phyloP scores from a whole-genome alignment of 1,140 invertebrate genomes.

The Apis mellifera region Amel_HAv3.1 CM009935.2:6021501-6022000 shows the following conservation, averaged over 20 bases:
- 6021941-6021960: no score
- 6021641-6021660: neutral
- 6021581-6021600: slow-evolving; percentile 61
- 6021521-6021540: slow-evolving; percentile 56
- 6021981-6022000: no score
- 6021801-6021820: neutral
- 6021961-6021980: no score
- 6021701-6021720: slow-evolving; percentile 42
- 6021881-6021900: no score
- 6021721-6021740: slow-evolving; percentile 42
- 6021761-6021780: neutral
- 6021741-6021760: slow-evolving; percentile 5
- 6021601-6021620: slow-evolving; percentile 46
- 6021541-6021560: slow-evolving; percentile 49
- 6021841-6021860: no score
- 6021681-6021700: slow-evolving; percentile 42
- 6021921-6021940: no score
- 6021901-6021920: no score
- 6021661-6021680: slow-evolving; percentile 41
- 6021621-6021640: slow-evolving; percentile 26
- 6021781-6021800: neutral
- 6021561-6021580: slow-evolving; percentile 63
- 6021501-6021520: slow-evolving; percentile 27
- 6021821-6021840: no score
- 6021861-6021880: no score